phyloP scores from a whole-genome alignment of 2,888 invertebrate genomes.

The Rhorus exstirpatorius region DNA sequence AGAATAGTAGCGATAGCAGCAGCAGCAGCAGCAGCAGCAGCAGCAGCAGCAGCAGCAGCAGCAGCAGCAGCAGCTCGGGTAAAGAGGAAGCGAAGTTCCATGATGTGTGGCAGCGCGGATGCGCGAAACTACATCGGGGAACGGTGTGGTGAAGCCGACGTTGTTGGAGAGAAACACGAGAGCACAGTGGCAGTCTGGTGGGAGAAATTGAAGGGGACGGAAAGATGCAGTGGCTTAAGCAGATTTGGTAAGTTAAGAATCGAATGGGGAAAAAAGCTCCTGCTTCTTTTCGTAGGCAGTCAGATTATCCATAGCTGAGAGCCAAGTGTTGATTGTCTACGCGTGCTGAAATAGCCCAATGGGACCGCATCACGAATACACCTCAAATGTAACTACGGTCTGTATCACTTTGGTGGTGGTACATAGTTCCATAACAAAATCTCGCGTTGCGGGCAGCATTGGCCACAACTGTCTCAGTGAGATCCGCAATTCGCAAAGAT shows the following conservation, averaged over 20 bases:
- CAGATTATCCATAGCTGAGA: not conserved
- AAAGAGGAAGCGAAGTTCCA: slow-evolving; percentile 79
- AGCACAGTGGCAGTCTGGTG: not conserved
- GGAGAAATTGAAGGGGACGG: slow-evolving; percentile 16
- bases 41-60: slow-evolving; percentile 47
- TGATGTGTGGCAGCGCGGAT: slow-evolving; percentile 79
- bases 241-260: not conserved
- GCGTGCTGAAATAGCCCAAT: slow-evolving; percentile 6
- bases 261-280: not conserved
- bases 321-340: not conserved
- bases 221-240: not conserved
- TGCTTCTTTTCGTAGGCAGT: not conserved
- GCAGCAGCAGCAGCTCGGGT: slow-evolving; percentile 69
- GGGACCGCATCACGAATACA: slow-evolving; percentile 21
- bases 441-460: slow-evolving; percentile 1
- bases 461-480: slow-evolving; percentile 18
- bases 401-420: slow-evolving; percentile 12
- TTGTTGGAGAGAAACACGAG: slow-evolving; percentile 55
- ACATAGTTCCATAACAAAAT: not conserved
- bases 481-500: slow-evolving; percentile 20
- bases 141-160: slow-evolving; percentile 58
- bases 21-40: slow-evolving; percentile 64
- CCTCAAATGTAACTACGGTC: slow-evolving; percentile 10
- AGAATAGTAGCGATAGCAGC: slow-evolving; percentile 55
- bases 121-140: slow-evolving; percentile 76